Evolutionary conservation across 2,888 invertebrate species (phyloP), one percentile per base, ranked within the genome.

Genomic region (Latrodectus elegans): DNA sequence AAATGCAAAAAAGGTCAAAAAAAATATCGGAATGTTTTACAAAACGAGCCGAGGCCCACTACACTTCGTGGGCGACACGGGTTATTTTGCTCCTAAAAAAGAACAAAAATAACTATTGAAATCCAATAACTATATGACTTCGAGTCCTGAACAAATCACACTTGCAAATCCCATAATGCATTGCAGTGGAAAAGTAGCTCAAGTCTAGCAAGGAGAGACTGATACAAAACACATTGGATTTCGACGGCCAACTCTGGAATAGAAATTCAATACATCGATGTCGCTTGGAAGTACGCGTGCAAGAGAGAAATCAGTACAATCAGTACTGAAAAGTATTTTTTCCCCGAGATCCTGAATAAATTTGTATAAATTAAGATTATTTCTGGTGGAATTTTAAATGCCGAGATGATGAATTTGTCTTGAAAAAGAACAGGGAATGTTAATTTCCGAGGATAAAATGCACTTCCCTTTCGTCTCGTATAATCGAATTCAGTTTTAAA

Each of bases 61-160:
- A 60, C 80, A 55, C 67, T 10, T 51, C 65, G 52, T 15, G 26
- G 38, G 38, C 71, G 84, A 84, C 78, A 78, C 72, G 78, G 67
- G 78, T 84, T 84, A 84, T 84, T 78, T 52, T 17, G 72, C 26
- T 22, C 60, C 53, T 10, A 60, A 67, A 78, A 38, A 38, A 38
- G 38, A 38, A 38, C 38, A 38, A 38, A 38, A 38, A 38, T 38
- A 86, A 86, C 80, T 86, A 86, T 86, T 86, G 85, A 86, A 86
- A 86, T 86, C 80, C 85, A 80, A 86, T 86, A 86, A 76, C 80
- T 86, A 71, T 75, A 80, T 81, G 86, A 77, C 81, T 81, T 73
- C 81, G 68, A 51, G 68, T 67, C 52, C 71, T 14, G 75, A 86
- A 60, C 76, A 87, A 87, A 87, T 87, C 81, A 87, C 81, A 87